Base-by-base conservation (phyloP, 2,888 invertebrate genomes). In the Girardia tigrina region DNA sequence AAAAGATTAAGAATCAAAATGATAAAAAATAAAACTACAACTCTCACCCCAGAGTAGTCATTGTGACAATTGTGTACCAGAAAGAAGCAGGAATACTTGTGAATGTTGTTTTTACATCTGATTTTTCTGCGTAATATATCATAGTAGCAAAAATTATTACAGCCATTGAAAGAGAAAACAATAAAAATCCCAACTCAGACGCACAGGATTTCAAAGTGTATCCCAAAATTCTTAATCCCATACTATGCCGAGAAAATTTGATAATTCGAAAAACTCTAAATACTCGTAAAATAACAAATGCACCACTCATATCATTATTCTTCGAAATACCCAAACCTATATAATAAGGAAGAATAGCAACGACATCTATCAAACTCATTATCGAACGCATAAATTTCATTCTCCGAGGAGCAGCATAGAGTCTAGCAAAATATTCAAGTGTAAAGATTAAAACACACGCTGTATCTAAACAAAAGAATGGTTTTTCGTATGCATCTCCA, bases 361-460 rank as follows among this genome's bases (percentile, higher is more conserved):
- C 97, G 80, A 98, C 97, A 87, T 98, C 98, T 81, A 98, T 99
- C 82, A 98, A 90, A 82, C 93, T 93, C 98, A 98, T 99, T 77
- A 99, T 97, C 80, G 92, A 93, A 78, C 95, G 89, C 81, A 94
- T 91, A 85, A 97, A 97, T 86, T 94, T 94, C 87, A 93, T 94
- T 78, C 97, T 89, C 86, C 93, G 92, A 28, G 97, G 97, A n/a
- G 97, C 97, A 14, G 97, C 97, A 86, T 94, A 97, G 81, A 98
- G 88, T 77, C 87, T 82, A 79, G 97, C 87, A 80, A 95, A 86
- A 85, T 98, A 98, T 85, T 98, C 97, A 70, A 94, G 93, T 23
- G 97, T 97, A 87, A 99, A 98, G 80, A 99, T 98, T 92, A 99
- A 97, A 80, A 98, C 98, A 86, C 98, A 99, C 78, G 98, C 98